Base-by-base conservation (phyloP, 2,888 invertebrate genomes). In the Hesperia comma region DNA sequence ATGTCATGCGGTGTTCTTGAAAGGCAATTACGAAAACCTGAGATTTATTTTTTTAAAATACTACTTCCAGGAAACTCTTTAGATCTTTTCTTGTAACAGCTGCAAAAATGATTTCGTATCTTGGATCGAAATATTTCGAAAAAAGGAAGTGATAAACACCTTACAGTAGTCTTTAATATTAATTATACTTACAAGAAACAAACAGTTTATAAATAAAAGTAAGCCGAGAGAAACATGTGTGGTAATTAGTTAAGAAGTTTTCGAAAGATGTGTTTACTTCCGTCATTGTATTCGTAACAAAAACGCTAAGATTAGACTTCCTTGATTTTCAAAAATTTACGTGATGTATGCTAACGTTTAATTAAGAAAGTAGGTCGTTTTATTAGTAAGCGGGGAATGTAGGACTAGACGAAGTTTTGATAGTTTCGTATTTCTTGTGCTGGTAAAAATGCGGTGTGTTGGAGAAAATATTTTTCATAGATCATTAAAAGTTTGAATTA, bases 401-500 rank as follows among this genome's bases (percentile, higher is more conserved):
- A 63, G 66, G 60, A 68, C 43, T 68, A 70, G 70, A 63, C 70
- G 63, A 67, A 67, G 62, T 72, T 61, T 55, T 55, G 61, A 55
- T 56, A 67, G 67, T 57, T 66, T 67, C 56, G 61, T 61, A 56
- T 67, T 67, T 61, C 67, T 63, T 15, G 33, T 54, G 46, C 46
- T 61, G 55, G 61, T 61, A 61, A 55, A 53, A 67, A 61, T 61
- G 58, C 64, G 64, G 51, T 53, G 64, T 43, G 43, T 15, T 53
- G 41, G 21, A 19, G 26, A 74, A 72, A 73, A 71, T 69, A 73
- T 70, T 72, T 70, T 72, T 61, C 40, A 10, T 49, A 61, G 61
- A 70, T 72, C 71, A 61, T 70, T 73, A 77, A 77, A 77, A 75
- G 76, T 77, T 80, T 77, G 79, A 75, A 75, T 71, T 74, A 77